phyloP scores from a whole-genome alignment of 2,113 vertebrate species.

The Australoheros scitulus region DNA sequence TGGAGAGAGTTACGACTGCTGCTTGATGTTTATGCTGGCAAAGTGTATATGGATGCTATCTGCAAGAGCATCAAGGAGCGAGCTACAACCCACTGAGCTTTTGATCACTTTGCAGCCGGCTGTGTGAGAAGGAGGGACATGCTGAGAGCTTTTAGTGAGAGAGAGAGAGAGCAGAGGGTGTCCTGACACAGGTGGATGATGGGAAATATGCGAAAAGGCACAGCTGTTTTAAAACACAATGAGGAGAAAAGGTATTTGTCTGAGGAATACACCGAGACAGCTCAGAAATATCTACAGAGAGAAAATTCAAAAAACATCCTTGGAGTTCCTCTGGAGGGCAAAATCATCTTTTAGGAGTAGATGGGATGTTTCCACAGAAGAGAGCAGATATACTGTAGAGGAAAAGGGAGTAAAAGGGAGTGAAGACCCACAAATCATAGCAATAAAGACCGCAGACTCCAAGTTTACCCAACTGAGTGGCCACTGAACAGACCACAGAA shows the following conservation, averaged over 20 bases:
- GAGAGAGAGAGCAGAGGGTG: not conserved
- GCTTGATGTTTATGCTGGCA: conserved; percentile 23
- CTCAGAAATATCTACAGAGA: not conserved
- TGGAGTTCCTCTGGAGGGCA: not conserved
- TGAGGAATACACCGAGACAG: not conserved
- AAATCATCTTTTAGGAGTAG: not conserved
- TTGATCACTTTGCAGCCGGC: conserved; percentile 52
- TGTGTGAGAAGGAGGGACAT: conserved; percentile 1
- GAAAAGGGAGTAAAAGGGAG: conserved; percentile 27
- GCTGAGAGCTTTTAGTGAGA: conserved; percentile 53
- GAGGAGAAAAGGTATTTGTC: not conserved
- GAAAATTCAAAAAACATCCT: not conserved
- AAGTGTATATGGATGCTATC: conserved; percentile 12
- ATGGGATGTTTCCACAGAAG: conserved; percentile 2
- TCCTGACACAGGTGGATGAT: conserved; percentile 9
- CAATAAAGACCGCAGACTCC: conserved; percentile 51
- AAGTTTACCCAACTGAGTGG: conserved; percentile 33
- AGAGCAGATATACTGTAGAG: conserved; percentile 13
- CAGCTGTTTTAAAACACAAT: not conserved
- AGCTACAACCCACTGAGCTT: conserved; percentile 39
- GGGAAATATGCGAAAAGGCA: not conserved
- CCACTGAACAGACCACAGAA: conserved; percentile 19
- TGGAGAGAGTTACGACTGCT: conserved; percentile 14
- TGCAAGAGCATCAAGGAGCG: conserved; percentile 35
- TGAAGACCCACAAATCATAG: conserved; percentile 55